Evolutionary conservation across 2,113 vertebrate species (phyloP), one percentile per base, ranked within the genome.

Genomic region (Cephalopterus ornatus): DNA sequence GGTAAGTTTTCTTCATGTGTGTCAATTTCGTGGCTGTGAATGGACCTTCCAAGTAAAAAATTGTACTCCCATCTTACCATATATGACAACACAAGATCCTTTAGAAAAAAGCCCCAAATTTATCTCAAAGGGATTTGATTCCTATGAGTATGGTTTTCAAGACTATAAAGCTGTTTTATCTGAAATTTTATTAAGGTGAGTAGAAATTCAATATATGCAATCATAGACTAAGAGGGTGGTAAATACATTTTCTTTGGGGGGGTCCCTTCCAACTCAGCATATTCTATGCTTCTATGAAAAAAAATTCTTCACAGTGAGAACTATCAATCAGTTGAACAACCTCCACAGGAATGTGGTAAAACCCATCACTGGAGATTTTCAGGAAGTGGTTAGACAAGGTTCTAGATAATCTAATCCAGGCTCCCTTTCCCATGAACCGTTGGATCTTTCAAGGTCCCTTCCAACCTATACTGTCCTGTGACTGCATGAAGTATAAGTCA

Each of bases 141-240:
- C 46, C 3, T 2, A 47, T 56, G 9, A 77, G 73, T 70, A 58
- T 8, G 9, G 39, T 56, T 87, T 70, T 70, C 68, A 67, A 70
- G 33, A 70, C 39, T 70, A 72, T 24, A 77, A 89, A 74, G 21
- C 5, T 56, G 9, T 49, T 70, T 42, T 28, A 33, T 66, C 58
- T 89, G 32, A 85, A 74, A 71, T 74, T 74, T 85, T 46, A 62
- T 56, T 49, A 78, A 22, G 23, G 14, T 8, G 3, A 79, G 15
- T 5, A 42, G 35, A 68, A 85, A 79, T 66, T 77, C 80, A 73
- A 39, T 44, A 61, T 22, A 70, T 23, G 16, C 7, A 44, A 33
- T 52, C 5, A 1, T 15, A 81, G 19, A 66, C 28, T 0, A 0
- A 79, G 42, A 67, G 33, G 5, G 18, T 46, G 23, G 8, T 20